Evolutionary conservation across 2,888 invertebrate species (phyloP).

Genomic region (Tillus elongatus): DNA sequence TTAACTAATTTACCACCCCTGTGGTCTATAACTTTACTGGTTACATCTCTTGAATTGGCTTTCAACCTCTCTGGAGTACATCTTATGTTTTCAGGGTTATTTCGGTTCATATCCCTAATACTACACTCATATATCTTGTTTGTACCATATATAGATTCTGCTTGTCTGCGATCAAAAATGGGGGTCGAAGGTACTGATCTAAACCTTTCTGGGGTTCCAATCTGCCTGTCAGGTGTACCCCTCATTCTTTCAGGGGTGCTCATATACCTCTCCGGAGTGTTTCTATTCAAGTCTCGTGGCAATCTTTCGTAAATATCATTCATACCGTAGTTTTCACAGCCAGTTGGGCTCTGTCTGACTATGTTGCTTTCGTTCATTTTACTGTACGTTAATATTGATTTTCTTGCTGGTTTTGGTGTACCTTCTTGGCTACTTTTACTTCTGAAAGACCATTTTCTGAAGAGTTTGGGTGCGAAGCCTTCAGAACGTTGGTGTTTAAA

Average conservation of each 20-base stretch:
- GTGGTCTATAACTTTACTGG: conserved; percentile 55
- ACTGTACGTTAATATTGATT: not conserved
- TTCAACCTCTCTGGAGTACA: conserved; percentile 22
- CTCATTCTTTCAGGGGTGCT: not conserved
- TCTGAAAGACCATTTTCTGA: conserved; percentile 37
- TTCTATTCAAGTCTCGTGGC: conserved; percentile 36
- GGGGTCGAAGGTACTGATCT: too few relatives aligned
- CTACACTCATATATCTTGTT: not conserved
- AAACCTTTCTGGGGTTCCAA: too few relatives aligned
- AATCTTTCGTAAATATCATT: too few relatives aligned
- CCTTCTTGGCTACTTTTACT: conserved; percentile 22
- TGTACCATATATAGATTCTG: too few relatives aligned
- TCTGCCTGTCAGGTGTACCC: too few relatives aligned
- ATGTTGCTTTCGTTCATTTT: conserved; percentile 1
- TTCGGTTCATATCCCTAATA: not conserved
- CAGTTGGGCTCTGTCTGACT: too few relatives aligned
- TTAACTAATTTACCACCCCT: conserved; percentile 77
- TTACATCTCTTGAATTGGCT: conserved; percentile 40
- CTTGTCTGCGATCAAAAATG: too few relatives aligned
- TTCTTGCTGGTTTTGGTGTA: conserved; percentile 26
- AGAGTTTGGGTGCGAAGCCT: conserved; percentile 33
- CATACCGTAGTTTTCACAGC: too few relatives aligned
- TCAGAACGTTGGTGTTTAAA: conserved; percentile 38
- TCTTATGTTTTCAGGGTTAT: not conserved
- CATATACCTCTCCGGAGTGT: conserved; percentile 48